These are phyloP conservation scores for Cancer borealis DNA, from an alignment of 2,888 invertebrate genomes.

Conservation along the genomic window DNA sequence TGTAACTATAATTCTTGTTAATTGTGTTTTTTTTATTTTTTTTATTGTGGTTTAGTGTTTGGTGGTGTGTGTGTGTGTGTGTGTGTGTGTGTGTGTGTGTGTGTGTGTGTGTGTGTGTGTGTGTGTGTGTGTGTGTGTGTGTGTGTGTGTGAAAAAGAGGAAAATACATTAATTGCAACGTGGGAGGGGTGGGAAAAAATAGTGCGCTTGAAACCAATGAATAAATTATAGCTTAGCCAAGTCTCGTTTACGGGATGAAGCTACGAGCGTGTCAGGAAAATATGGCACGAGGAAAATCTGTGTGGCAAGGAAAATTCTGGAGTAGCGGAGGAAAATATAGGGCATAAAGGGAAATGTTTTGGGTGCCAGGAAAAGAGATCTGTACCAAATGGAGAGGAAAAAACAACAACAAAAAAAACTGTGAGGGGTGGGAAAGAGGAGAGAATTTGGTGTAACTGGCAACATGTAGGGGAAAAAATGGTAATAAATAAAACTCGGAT, in stretches of 20 bases:
- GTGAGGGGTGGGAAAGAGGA: not conserved
- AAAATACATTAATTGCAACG: constrained; percentile 24
- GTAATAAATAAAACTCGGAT: too few relatives aligned
- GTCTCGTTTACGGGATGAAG: not conserved
- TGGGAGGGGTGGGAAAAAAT: not conserved
- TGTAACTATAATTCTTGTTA: too few relatives aligned
- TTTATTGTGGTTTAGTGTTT: not conserved
- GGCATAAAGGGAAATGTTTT: not conserved
- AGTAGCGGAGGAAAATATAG: not conserved
- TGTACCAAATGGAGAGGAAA: not conserved
- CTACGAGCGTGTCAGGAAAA: not conserved
- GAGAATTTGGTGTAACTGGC: too few relatives aligned
- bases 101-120: not conserved
- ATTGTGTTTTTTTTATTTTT: too few relatives aligned
- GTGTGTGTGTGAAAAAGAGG: not conserved
- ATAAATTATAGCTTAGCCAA: not conserved
- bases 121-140: not conserved
- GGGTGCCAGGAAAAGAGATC: too few relatives aligned
- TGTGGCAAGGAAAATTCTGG: not conserved
- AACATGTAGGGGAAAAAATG: not conserved
- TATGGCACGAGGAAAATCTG: not conserved
- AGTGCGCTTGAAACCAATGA: not conserved
- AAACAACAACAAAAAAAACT: not conserved
- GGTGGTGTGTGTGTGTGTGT: too few relatives aligned
- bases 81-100: not conserved